Evolutionary conservation across 2,797 vertebrate genomes (phyloP).

Genomic region (Eulemur rubriventer): DNA sequence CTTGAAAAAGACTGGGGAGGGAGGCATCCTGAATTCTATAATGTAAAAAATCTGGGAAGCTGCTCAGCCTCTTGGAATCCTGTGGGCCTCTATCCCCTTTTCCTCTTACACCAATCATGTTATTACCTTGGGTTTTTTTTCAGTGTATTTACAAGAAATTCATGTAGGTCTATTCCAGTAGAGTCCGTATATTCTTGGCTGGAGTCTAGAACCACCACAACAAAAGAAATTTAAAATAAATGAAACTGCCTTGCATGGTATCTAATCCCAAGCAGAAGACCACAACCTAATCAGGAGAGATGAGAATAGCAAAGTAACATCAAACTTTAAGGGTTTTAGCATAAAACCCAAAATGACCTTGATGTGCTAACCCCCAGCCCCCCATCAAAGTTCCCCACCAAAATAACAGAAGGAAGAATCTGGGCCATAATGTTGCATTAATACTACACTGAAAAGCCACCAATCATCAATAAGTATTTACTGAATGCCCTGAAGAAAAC

Average conservation of each 20-base stretch:
- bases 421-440: conserved; percentile 20
- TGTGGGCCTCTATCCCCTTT: neutral
- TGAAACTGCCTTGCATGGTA: conserved; percentile 32
- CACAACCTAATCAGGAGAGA: conserved; percentile 30
- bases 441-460: conserved; percentile 3
- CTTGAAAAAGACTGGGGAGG: neutral
- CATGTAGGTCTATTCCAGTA: conserved; percentile 98
- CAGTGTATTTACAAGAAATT: conserved; percentile 99
- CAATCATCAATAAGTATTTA: neutral
- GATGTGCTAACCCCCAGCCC: neutral
- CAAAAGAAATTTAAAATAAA: conserved; percentile 73
- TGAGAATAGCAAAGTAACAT: conserved; percentile 21
- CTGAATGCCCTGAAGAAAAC: neutral
- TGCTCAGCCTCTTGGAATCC: neutral
- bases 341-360: conserved; percentile 7
- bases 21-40: conserved; percentile 22
- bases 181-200: conserved; percentile 99
- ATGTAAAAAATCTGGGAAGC: conserved; percentile 34
- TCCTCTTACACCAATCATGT: conserved; percentile 19
- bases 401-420: conserved; percentile 2
- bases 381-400: neutral
- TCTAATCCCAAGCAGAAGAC: conserved; percentile 43
- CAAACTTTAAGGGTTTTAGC: conserved; percentile 20
- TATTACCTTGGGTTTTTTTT: conserved; percentile 99
- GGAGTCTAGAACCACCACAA: conserved; percentile 90